phyloP scores from a whole-genome alignment of 64 coral and sea anemone species.

The Actinia tenebrosa region DNA sequence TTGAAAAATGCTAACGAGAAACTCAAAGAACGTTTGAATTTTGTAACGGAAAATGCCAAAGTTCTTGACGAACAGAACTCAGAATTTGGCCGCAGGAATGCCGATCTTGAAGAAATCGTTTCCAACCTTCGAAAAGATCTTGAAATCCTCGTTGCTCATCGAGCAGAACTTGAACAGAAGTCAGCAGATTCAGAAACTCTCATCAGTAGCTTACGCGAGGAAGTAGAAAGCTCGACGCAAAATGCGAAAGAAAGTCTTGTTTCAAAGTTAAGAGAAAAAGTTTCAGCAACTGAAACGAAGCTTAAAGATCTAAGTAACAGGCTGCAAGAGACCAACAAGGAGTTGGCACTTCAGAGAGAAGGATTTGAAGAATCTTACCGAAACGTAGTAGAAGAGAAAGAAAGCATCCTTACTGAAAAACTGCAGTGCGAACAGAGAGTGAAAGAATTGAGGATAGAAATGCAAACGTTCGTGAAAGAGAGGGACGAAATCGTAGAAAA shows the following conservation, averaged over 20 bases:
- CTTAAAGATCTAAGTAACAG: constrained; percentile 21
- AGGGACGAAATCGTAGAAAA: constrained; percentile 61
- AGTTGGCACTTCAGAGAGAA: constrained; percentile 29
- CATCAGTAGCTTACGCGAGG: background rate
- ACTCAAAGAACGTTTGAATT: constrained; percentile 17
- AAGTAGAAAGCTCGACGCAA: background rate
- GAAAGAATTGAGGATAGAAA: constrained; percentile 63
- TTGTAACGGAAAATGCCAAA: constrained; percentile 16
- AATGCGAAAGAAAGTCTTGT: constrained; percentile 6
- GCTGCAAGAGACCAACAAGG: constrained; percentile 41
- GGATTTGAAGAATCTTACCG: constrained; percentile 10
- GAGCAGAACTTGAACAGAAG: constrained; percentile 45
- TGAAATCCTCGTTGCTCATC: constrained; percentile 47
- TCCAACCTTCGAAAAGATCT: constrained; percentile 44
- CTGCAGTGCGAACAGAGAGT: constrained; percentile 48
- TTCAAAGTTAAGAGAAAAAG: constrained; percentile 12
- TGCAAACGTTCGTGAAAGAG: constrained; percentile 66
- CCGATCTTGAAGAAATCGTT: constrained; percentile 43
- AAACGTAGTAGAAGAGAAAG: constrained; percentile 31
- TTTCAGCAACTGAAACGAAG: constrained; percentile 11
- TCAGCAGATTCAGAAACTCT: constrained; percentile 3
- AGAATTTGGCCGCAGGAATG: constrained; percentile 35
- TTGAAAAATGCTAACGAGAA: constrained; percentile 12
- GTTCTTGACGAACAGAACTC: constrained; percentile 1
- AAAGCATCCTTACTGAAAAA: constrained; percentile 63